Conservation (phyloP, 1,140 invertebrate species). For the Tribolium madens region DNA sequence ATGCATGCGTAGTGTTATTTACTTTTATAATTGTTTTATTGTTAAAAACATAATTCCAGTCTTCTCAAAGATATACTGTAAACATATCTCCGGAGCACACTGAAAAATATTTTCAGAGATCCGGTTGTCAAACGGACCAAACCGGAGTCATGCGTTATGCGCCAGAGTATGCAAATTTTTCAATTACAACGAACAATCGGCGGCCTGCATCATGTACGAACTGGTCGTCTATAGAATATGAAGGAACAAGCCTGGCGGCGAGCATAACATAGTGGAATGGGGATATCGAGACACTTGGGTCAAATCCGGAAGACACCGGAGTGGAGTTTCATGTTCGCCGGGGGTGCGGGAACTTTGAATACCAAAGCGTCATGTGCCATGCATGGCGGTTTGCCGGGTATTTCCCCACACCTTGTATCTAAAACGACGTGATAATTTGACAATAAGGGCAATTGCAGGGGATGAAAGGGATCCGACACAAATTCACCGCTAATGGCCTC, state of each 20-base stretch:
- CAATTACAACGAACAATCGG: not conserved
- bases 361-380: slow-evolving; percentile 41
- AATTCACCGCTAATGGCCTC: slow-evolving; percentile 40
- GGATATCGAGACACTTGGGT: slow-evolving; percentile 39
- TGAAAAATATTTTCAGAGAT: slow-evolving; percentile 9
- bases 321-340: slow-evolving; percentile 48
- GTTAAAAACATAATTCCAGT: too few species aligned
- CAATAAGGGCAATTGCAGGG: slow-evolving; percentile 38
- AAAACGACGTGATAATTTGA: slow-evolving; percentile 42
- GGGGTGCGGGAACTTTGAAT: slow-evolving; percentile 46
- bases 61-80: too few species aligned
- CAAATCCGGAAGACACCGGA: slow-evolving; percentile 50
- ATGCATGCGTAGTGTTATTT: too few species aligned
- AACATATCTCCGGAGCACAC: not conserved
- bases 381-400: slow-evolving; percentile 3
- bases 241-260: slow-evolving; percentile 29
- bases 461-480: slow-evolving; percentile 29
- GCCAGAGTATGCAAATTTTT: slow-evolving; percentile 36
- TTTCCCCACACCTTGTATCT: slow-evolving; percentile 40
- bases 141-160: slow-evolving; percentile 33
- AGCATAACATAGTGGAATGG: slow-evolving; percentile 17
- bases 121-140: slow-evolving; percentile 6
- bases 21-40: too few species aligned
- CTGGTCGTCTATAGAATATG: slow-evolving; percentile 27
- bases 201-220: not conserved